A percentile compares a stretch with the other conserved stretches of the same genome.
Evolutionary conservation across 23 tunicate species (phyloP).

Genomic region (Diplosoma virens): DNA sequence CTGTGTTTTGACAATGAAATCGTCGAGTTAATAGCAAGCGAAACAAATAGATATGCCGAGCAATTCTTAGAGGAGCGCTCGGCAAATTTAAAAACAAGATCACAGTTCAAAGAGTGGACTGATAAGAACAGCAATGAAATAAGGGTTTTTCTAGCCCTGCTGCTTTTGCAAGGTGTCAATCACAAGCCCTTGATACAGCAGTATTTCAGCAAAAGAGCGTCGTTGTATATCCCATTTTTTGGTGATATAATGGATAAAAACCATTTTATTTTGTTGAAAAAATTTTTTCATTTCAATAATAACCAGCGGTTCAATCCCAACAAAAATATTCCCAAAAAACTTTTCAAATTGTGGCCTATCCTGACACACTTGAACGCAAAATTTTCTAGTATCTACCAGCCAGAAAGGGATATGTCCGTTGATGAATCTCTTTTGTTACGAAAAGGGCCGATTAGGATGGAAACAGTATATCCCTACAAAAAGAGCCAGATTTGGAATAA

Average conservation of each 20-base stretch:
- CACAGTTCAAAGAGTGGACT: background rate
- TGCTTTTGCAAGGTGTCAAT: background rate
- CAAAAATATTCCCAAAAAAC: background rate
- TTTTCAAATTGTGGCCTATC: conserved; percentile 16
- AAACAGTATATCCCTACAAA: background rate
- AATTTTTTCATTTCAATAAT: conserved; percentile 1
- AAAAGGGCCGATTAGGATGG: conserved; percentile 4
- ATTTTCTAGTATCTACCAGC: background rate
- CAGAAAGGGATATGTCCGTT: background rate
- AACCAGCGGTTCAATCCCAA: conserved; percentile 4
- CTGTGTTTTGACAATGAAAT: conserved; percentile 1
- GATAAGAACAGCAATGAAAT: background rate
- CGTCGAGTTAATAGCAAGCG: background rate
- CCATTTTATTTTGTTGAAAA: background rate
- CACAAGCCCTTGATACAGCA: background rate
- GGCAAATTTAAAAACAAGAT: background rate
- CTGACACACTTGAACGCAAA: background rate
- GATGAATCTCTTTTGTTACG: background rate
- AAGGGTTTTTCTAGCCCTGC: background rate
- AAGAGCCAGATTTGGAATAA: background rate
- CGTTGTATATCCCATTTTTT: background rate
- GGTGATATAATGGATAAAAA: background rate
- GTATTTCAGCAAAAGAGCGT: background rate
- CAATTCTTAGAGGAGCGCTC: background rate
- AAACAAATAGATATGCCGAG: background rate